A percentile compares a stretch with the other conserved stretches of the same genome.
These are phyloP conservation scores for Pogona vitticeps DNA, from an alignment of 2,113 vertebrate genomes.

Conservation along the genomic window DNA sequence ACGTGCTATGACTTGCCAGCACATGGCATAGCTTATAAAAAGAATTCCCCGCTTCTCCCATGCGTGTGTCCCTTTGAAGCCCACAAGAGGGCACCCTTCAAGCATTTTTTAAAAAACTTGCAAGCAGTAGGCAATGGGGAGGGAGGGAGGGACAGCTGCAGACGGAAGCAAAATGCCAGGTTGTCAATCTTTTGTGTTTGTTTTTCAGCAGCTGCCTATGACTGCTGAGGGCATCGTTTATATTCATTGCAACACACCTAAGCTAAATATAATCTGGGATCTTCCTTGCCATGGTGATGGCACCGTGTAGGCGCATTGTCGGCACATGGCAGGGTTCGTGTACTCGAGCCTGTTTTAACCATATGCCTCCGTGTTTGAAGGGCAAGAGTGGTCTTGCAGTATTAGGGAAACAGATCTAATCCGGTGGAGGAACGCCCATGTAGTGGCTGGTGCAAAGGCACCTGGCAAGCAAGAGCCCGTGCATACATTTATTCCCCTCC, in stretches of 20 bases:
- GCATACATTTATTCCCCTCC: too few relatives aligned
- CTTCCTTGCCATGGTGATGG: background rate
- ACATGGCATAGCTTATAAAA: too few relatives aligned
- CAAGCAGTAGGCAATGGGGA: too few relatives aligned
- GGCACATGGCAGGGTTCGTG: background rate
- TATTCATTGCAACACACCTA: background rate
- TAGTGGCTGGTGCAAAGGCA: background rate
- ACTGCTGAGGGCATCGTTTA: background rate
- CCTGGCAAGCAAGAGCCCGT: too few relatives aligned
- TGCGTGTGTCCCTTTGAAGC: background rate
- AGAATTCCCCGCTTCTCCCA: background rate
- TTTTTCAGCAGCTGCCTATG: too few relatives aligned
- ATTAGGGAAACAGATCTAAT: background rate
- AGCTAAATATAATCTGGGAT: background rate
- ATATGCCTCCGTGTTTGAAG: background rate
- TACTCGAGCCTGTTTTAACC: background rate
- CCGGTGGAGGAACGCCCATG: constrained; percentile 14
- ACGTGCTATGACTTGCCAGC: too few relatives aligned
- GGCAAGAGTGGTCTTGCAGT: background rate
- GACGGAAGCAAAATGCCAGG: too few relatives aligned
- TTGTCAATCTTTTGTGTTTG: background rate
- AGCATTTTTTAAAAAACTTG: background rate
- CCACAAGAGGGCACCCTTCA: constrained; percentile 6
- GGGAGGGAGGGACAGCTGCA: too few relatives aligned
- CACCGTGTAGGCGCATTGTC: too few relatives aligned